Conservation (phyloP, 2,113 vertebrate species). For the Oncorhynchus tshawytscha region DNA sequence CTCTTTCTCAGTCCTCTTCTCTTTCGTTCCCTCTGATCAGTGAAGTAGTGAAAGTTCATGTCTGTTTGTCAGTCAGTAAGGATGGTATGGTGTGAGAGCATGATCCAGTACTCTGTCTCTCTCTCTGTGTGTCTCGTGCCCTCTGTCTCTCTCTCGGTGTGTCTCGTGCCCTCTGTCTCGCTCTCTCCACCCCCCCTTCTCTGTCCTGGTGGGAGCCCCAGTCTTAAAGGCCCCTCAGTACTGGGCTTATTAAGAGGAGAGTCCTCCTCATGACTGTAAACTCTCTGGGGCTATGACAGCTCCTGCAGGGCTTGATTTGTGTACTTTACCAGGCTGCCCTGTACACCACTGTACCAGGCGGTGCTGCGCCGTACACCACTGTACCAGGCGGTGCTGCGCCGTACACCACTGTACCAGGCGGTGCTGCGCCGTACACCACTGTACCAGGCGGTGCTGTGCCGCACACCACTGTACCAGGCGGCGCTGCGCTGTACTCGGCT, state of each 20-base stretch:
- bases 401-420: too few relatives aligned
- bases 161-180: not conserved
- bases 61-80: not conserved
- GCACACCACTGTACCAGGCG: too few relatives aligned
- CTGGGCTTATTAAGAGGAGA: conserved; percentile 54
- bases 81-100: too few relatives aligned
- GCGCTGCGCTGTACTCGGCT: too few relatives aligned
- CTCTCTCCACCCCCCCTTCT: not conserved
- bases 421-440: too few relatives aligned
- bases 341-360: too few relatives aligned
- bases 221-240: conserved; percentile 49
- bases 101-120: too few relatives aligned
- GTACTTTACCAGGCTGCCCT: too few relatives aligned
- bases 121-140: not conserved
- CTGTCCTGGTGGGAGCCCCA: conserved; percentile 11
- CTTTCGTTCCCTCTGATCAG: not conserved
- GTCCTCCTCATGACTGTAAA: conserved; percentile 29
- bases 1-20: too few relatives aligned
- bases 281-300: conserved; percentile 36
- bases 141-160: not conserved
- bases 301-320: conserved; percentile 40
- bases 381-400: too few relatives aligned
- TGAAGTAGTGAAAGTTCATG: not conserved
- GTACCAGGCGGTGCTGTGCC: too few relatives aligned
- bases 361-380: too few relatives aligned